Conservation (phyloP, 2,113 vertebrate species). For the Mustelus asterias region DNA sequence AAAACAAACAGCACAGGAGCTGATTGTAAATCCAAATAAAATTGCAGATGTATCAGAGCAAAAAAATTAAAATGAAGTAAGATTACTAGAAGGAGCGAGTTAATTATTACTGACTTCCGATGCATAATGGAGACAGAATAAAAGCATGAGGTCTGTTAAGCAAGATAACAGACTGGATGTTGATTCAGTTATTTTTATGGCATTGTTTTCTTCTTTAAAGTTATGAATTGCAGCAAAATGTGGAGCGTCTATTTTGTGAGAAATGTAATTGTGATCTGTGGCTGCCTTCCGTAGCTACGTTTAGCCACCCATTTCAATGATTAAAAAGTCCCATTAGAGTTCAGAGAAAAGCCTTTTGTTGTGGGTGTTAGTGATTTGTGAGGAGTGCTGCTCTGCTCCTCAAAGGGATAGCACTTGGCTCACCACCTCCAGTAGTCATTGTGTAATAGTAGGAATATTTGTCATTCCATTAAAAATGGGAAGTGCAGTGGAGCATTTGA, state of each 20-base stretch:
- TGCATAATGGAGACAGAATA: background rate
- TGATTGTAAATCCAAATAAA: background rate
- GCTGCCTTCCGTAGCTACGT: background rate
- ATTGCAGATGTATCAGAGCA: background rate
- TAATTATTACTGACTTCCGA: background rate
- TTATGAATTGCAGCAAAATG: background rate
- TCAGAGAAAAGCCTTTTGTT: background rate
- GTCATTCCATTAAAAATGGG: background rate
- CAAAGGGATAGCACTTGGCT: background rate
- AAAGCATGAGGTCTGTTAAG: background rate
- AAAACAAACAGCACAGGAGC: background rate
- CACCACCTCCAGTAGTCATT: background rate
- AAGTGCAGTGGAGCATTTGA: conserved; percentile 17
- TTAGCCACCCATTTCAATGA: background rate
- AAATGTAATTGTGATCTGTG: background rate
- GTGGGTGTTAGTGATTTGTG: background rate
- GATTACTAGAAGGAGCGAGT: background rate
- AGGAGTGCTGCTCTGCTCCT: background rate
- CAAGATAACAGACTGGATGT: background rate
- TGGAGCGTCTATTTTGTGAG: background rate
- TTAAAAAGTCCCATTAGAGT: background rate
- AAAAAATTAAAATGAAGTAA: background rate
- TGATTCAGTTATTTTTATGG: background rate
- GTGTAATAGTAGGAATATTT: background rate
- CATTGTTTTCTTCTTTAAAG: background rate